These are phyloP conservation scores for Entomobrya proxima DNA, from an alignment of 2,888 invertebrate species.

Conservation along the genomic window DNA sequence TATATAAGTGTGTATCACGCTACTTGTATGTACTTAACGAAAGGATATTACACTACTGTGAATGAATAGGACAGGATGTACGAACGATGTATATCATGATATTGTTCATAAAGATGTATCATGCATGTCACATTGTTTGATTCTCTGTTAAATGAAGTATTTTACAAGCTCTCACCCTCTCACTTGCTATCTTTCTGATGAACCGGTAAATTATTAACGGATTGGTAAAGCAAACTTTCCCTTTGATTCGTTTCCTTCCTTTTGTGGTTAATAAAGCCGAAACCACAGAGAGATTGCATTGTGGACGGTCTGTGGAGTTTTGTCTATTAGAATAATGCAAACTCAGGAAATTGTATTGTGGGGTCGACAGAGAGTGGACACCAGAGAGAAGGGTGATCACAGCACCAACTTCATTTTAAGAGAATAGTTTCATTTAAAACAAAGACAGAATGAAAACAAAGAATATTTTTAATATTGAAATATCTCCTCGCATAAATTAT, in stretches of 20 bases:
- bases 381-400: too few species aligned
- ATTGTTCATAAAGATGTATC: neutral
- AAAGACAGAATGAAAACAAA: too few species aligned
- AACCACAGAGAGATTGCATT: conserved; percentile 1
- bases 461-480: too few species aligned
- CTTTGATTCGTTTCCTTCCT: conserved; percentile 19
- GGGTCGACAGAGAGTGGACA: neutral
- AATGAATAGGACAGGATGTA: too few species aligned
- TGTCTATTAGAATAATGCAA: neutral
- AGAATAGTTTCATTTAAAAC: too few species aligned
- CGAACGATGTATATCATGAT: too few species aligned
- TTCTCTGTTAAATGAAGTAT: conserved; percentile 14
- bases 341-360: too few species aligned
- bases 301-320: neutral
- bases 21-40: neutral
- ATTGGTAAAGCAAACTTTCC: conserved; percentile 1
- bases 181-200: neutral
- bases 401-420: too few species aligned
- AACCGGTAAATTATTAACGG: conserved; percentile 21
- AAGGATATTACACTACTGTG: neutral
- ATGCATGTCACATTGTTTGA: conserved; percentile 26
- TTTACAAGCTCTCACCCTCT: neutral
- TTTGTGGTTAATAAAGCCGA: neutral
- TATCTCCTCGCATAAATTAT: too few species aligned
- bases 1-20: too few species aligned